Conservation (phyloP, 2,888 invertebrate species). For the Lamproptera curius region DNA sequence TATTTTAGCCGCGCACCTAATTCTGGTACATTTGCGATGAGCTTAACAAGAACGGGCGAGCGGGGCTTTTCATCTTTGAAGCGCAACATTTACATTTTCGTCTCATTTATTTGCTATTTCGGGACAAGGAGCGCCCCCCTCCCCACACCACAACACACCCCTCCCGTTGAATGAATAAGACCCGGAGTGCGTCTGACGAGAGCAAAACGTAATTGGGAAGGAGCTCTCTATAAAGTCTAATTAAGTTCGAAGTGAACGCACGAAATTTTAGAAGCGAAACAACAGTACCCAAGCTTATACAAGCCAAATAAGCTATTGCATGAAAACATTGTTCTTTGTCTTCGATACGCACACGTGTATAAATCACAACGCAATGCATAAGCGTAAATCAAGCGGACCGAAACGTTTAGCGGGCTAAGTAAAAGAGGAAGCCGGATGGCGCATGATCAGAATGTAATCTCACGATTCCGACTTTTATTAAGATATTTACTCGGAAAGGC, state of each 20-base stretch:
- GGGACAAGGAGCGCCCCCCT: slow-evolving; percentile 53
- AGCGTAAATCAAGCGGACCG: slow-evolving; percentile 50
- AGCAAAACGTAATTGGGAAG: slow-evolving; percentile 74
- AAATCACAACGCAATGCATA: slow-evolving; percentile 47
- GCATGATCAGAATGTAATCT: slow-evolving; percentile 71
- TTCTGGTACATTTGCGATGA: slow-evolving; percentile 76
- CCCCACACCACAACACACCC: slow-evolving; percentile 37
- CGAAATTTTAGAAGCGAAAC: slow-evolving; percentile 39
- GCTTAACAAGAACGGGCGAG: slow-evolving; percentile 71
- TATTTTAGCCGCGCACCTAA: slow-evolving; percentile 71
- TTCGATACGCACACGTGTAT: slow-evolving; percentile 26
- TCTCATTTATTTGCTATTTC: slow-evolving; percentile 79
- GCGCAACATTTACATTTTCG: slow-evolving; percentile 79
- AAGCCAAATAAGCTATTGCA: too few species aligned
- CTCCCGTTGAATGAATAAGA: slow-evolving; percentile 71
- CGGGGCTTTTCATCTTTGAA: slow-evolving; percentile 77
- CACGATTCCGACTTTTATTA: slow-evolving; percentile 65
- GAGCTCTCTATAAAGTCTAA: slow-evolving; percentile 78
- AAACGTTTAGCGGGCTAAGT: slow-evolving; percentile 51
- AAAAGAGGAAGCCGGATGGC: slow-evolving; percentile 58
- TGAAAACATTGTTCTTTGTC: too few species aligned
- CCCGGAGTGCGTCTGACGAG: slow-evolving; percentile 67
- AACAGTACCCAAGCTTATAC: too few species aligned
- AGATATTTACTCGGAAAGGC: slow-evolving; percentile 69
- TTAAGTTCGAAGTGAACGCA: slow-evolving; percentile 76